Evolutionary conservation across 2,888 invertebrate genomes (phyloP).

Genomic region (Stenoptilia bipunctidactyla): DNA sequence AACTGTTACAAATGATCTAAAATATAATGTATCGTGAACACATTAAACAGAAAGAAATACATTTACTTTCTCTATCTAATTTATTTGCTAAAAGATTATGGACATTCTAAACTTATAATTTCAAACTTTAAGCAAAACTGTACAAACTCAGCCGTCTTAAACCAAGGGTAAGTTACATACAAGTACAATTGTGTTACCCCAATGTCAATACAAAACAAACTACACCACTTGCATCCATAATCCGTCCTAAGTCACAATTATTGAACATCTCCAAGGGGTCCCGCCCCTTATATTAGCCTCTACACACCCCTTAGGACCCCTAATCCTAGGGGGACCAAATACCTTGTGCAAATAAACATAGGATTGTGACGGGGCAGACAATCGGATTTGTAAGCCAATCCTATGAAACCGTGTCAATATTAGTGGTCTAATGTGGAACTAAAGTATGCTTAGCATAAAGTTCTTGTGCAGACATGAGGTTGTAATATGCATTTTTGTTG

Average conservation of each 20-base stretch:
- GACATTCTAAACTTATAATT: no score
- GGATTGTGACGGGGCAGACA: conserved; percentile 47
- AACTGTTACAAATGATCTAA: no score
- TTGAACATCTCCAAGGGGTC: conserved; percentile 27
- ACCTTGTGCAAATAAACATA: conserved; percentile 71
- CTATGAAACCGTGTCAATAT: no score
- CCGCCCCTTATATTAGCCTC: conserved; percentile 62
- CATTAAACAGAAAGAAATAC: no score
- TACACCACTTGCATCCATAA: conserved; percentile 22
- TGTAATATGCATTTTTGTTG: no score
- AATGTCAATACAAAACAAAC: neutral
- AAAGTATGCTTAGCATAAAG: no score
- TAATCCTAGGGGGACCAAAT: conserved; percentile 68
- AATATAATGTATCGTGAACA: no score
- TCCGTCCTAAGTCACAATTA: conserved; percentile 53
- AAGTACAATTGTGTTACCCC: neutral
- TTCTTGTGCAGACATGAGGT: no score
- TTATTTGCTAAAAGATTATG: no score
- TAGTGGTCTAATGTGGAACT: no score
- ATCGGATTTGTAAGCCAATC: conserved; percentile 49
- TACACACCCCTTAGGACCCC: conserved; percentile 42
- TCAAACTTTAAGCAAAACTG: no score
- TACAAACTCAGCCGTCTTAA: neutral
- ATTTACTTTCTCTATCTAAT: no score
- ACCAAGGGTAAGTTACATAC: neutral